Evolutionary conservation across 1,140 invertebrate genomes (phyloP).

Genomic region (Helicorthomorpha holstii): DNA sequence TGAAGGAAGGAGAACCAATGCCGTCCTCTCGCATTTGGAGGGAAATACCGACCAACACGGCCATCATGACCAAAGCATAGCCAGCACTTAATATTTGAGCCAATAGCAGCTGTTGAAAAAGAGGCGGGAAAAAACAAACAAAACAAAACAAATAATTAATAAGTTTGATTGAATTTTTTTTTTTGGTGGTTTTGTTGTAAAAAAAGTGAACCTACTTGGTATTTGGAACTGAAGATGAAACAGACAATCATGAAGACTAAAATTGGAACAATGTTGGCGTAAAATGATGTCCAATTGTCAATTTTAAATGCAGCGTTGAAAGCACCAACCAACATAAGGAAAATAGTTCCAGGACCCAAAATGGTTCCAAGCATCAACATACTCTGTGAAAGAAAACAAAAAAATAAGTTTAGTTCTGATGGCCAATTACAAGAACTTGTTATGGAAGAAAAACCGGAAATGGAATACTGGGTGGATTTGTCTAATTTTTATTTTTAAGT

Average conservation of each 20-base stretch:
- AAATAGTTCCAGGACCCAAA: constrained; percentile 42
- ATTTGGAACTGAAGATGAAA: constrained; percentile 25
- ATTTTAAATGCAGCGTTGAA: constrained; percentile 35
- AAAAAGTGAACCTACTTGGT: constrained; percentile 23
- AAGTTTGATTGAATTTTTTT: no score
- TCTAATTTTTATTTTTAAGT: no score
- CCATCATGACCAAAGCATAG: constrained; percentile 98
- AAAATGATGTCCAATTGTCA: constrained; percentile 29
- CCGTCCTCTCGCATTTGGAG: constrained; percentile 88
- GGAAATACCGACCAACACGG: constrained; percentile 95
- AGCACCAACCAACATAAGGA: constrained; percentile 43
- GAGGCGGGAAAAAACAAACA: no score
- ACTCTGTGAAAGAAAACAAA: constrained; percentile 17
- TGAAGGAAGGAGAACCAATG: constrained; percentile 84
- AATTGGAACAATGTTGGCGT: constrained; percentile 29
- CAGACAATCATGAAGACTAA: constrained; percentile 31
- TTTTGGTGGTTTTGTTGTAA: background rate
- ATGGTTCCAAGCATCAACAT: constrained; percentile 36
- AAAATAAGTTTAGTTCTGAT: no score
- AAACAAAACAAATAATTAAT: no score
- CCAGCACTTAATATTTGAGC: constrained; percentile 88
- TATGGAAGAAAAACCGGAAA: no score
- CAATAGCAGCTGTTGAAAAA: constrained; percentile 48
- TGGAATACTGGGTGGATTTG: no score
- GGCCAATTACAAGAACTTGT: no score